A percentile compares a stretch with the other conserved stretches of the same genome.
Evolutionary conservation across 2,888 invertebrate species (phyloP).

Genomic region (Dryocosmus kuriphilus): DNA sequence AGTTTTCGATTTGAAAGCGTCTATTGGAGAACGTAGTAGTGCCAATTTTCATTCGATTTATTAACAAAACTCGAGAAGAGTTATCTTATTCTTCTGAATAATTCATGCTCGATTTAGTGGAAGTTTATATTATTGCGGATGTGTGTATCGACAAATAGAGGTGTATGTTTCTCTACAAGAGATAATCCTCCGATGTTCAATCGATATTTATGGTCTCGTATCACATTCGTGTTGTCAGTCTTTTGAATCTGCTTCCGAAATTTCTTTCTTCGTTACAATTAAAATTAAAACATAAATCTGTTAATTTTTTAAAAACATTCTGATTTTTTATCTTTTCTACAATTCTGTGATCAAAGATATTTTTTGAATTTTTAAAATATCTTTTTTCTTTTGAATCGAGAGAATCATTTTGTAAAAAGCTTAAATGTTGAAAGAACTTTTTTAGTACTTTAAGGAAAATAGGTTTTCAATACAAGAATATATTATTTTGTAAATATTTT

Average conservation of each 20-base stretch:
- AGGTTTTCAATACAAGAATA: too few relatives aligned
- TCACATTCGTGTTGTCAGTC: slow-evolving; percentile 9
- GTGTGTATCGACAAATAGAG: slow-evolving; percentile 17
- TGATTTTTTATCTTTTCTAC: too few relatives aligned
- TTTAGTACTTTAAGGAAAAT: too few relatives aligned
- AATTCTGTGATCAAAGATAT: too few relatives aligned
- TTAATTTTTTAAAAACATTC: too few relatives aligned
- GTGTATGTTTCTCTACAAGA: slow-evolving; percentile 28
- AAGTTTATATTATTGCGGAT: background rate
- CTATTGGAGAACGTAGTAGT: background rate
- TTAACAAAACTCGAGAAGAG: slow-evolving; percentile 24
- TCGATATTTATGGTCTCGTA: slow-evolving; percentile 10
- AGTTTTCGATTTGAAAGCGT: background rate
- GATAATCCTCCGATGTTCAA: slow-evolving; percentile 34
- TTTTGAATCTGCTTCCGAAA: slow-evolving; percentile 17
- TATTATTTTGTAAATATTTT: too few relatives aligned
- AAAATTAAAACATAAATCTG: background rate
- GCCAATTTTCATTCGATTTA: background rate
- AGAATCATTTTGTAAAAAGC: too few relatives aligned
- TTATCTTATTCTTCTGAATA: slow-evolving; percentile 25
- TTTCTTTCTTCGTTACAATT: background rate
- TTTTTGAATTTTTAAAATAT: too few relatives aligned
- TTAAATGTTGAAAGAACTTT: too few relatives aligned
- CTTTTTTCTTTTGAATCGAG: too few relatives aligned
- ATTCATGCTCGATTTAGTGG: slow-evolving; percentile 28